Percentiles rank a stretch among this genome's conserved stretches.
Evolutionary conservation across 1,140 invertebrate genomes (phyloP).

Genomic region (Oryzaephilus surinamensis): DNA sequence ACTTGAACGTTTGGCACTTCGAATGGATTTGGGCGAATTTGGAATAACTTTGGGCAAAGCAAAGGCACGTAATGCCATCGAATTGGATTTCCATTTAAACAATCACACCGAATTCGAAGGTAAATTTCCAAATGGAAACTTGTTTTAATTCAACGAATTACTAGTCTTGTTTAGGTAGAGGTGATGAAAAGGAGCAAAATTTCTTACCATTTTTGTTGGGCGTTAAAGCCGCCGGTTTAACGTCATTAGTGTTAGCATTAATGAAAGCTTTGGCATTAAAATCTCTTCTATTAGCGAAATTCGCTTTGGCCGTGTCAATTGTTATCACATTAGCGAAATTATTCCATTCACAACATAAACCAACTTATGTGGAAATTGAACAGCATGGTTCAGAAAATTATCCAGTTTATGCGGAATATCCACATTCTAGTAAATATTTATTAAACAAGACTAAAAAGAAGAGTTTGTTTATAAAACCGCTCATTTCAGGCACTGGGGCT

Average conservation of each 20-base stretch:
- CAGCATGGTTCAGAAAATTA: slow-evolving; percentile 11
- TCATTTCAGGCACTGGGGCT: too few relatives aligned
- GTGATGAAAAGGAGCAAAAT: slow-evolving; percentile 32
- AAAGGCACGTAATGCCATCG: slow-evolving; percentile 36
- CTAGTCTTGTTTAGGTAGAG: too few relatives aligned
- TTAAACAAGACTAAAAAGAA: too few relatives aligned
- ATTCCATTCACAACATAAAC: slow-evolving; percentile 8
- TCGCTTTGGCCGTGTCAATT: slow-evolving; percentile 46
- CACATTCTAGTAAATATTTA: slow-evolving; percentile 3
- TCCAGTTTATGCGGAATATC: slow-evolving; percentile 9
- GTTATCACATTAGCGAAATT: slow-evolving; percentile 45
- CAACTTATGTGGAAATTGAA: slow-evolving; percentile 16
- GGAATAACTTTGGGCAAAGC: slow-evolving; percentile 39
- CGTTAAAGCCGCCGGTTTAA: slow-evolving; percentile 47
- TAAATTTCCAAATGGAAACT: slow-evolving; percentile 40
- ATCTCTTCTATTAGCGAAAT: slow-evolving; percentile 48
- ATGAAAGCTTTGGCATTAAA: slow-evolving; percentile 49
- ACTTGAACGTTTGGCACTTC: slow-evolving; percentile 39
- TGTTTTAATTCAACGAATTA: slow-evolving; percentile 44
- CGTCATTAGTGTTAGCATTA: slow-evolving; percentile 44
- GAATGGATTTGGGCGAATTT: slow-evolving; percentile 41
- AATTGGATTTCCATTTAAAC: slow-evolving; percentile 28
- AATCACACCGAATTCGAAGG: not conserved
- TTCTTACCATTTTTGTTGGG: slow-evolving; percentile 50
- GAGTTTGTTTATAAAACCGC: too few relatives aligned